A percentile compares a stretch with the other conserved stretches of the same genome.
These are phyloP conservation scores for Plebejus melissa DNA, from an alignment of 2,888 invertebrate genomes.

Conservation along the genomic window DNA sequence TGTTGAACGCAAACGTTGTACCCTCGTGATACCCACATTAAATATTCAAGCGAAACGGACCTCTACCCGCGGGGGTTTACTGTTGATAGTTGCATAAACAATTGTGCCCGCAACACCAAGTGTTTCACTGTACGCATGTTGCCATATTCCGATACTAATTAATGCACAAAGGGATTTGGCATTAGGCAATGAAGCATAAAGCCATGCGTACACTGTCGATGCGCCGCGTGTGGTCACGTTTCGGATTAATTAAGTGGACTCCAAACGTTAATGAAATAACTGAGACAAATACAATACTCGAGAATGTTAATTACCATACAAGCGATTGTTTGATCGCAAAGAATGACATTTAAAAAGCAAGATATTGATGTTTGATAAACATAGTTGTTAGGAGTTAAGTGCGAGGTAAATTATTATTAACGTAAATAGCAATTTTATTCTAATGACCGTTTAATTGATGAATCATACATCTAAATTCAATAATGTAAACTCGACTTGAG, in stretches of 20 bases:
- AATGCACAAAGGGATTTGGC: slow-evolving; percentile 43
- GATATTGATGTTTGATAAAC: too few species aligned
- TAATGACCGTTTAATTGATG: too few species aligned
- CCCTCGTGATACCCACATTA: slow-evolving; percentile 7
- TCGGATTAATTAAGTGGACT: slow-evolving; percentile 26
- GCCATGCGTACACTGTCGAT: slow-evolving; percentile 23
- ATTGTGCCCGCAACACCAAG: slow-evolving; percentile 24
- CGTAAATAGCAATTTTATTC: too few species aligned
- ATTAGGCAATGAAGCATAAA: slow-evolving; percentile 40
- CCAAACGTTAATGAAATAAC: slow-evolving; percentile 15
- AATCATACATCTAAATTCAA: too few species aligned
- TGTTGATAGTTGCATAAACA: slow-evolving; percentile 28
- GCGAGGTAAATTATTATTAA: too few species aligned
- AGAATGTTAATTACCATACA: background rate
- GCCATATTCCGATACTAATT: slow-evolving; percentile 39
- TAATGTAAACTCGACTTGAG: too few species aligned
- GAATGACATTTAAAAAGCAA: too few species aligned
- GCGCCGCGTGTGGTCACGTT: slow-evolving; percentile 11
- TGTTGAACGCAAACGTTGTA: slow-evolving; percentile 26
- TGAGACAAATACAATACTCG: background rate
- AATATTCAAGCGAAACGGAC: slow-evolving; percentile 19
- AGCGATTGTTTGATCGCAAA: too few species aligned
- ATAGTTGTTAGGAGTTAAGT: too few species aligned
- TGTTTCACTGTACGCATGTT: slow-evolving; percentile 23
- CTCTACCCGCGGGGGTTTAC: slow-evolving; percentile 15